Percentiles rank a stretch among this genome's conserved stretches.
phyloP scores from a whole-genome alignment of 2,888 invertebrate species.

The Morinoia aosen region DNA sequence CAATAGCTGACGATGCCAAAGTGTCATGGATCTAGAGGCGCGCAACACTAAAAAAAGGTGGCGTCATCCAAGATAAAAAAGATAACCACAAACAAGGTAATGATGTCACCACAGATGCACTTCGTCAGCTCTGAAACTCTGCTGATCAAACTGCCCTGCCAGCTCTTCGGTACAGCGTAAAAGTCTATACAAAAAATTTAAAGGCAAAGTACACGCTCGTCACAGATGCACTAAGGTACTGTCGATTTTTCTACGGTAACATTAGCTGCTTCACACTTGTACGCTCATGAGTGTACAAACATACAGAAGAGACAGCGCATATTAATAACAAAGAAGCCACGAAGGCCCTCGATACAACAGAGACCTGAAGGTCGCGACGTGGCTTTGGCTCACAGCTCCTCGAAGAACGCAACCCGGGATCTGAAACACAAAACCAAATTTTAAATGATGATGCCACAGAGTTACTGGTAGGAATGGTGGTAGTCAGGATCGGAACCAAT shows the following conservation, averaged over 20 bases:
- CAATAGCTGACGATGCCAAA: not conserved
- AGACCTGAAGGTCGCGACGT: not conserved
- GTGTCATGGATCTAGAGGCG: not conserved
- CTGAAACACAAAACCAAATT: constrained; percentile 76
- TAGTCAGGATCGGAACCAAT: too few relatives aligned
- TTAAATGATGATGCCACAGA: too few relatives aligned
- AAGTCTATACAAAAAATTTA: not conserved
- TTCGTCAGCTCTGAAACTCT: not conserved
- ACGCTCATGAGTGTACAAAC: too few relatives aligned
- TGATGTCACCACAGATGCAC: not conserved
- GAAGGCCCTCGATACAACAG: not conserved
- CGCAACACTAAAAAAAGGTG: not conserved
- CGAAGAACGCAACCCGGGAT: constrained; percentile 91
- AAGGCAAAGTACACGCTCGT: too few relatives aligned
- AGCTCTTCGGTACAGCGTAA: not conserved
- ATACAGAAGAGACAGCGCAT: too few relatives aligned
- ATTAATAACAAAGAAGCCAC: not conserved
- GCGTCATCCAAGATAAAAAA: not conserved
- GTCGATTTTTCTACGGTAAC: too few relatives aligned
- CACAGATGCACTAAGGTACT: too few relatives aligned
- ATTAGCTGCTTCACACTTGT: too few relatives aligned
- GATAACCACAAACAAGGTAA: not conserved
- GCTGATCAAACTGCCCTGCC: not conserved
- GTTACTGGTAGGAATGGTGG: too few relatives aligned
- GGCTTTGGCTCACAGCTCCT: constrained; percentile 80